These are phyloP conservation scores for Aethes cnicana DNA, from an alignment of 2,888 invertebrate genomes.

Conservation along the genomic window DNA sequence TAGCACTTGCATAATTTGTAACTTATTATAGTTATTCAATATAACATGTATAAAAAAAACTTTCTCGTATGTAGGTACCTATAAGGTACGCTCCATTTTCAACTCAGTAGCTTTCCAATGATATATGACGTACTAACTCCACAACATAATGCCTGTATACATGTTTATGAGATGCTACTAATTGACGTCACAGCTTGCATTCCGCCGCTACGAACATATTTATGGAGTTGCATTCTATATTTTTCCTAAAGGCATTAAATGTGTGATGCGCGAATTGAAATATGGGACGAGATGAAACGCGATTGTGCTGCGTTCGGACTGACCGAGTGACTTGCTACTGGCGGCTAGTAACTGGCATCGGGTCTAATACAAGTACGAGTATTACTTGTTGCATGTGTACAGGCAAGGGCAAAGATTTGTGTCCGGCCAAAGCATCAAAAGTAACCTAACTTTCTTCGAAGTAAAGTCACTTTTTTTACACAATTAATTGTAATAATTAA, in stretches of 20 bases:
- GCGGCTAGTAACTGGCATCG: neutral
- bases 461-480: too few species aligned
- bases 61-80: too few species aligned
- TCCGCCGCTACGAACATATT: conserved; percentile 51
- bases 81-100: too few species aligned
- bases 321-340: conserved; percentile 4
- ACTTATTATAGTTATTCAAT: too few species aligned
- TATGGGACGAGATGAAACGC: conserved; percentile 49
- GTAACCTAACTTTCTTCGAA: too few species aligned
- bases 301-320: conserved; percentile 4
- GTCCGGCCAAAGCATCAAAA: too few species aligned
- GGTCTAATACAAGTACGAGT: too few species aligned
- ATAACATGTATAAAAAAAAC: too few species aligned
- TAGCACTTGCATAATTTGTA: too few species aligned
- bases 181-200: conserved; percentile 61
- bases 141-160: conserved; percentile 33
- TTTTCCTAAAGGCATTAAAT: conserved; percentile 68
- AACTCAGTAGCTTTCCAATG: conserved; percentile 21
- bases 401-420: too few species aligned
- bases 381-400: too few species aligned
- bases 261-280: conserved; percentile 69
- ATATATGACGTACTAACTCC: conserved; percentile 17
- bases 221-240: conserved; percentile 63
- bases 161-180: conserved; percentile 50
- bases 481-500: too few species aligned